Base-by-base conservation (phyloP, 2,888 invertebrate species). In the Rutpela maculata region DNA sequence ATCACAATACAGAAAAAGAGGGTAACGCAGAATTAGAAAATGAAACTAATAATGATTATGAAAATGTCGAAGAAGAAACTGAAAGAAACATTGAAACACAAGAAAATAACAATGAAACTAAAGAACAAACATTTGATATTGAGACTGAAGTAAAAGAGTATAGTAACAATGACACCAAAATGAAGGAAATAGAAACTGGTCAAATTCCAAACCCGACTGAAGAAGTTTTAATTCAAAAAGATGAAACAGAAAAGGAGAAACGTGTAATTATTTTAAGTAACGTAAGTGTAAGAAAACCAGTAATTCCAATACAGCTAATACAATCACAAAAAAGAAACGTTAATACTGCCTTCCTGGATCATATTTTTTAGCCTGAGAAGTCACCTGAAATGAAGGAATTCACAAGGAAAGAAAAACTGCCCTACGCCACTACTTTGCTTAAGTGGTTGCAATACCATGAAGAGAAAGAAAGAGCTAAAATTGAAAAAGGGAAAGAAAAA, bases 381-480 rank as follows among this genome's bases (percentile, higher is more conserved):
- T 72, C 43, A 12, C 74, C 69, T 43, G 56, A 70, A 74, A 74
- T 43, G 50, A 74, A 68, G 55, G 15, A 69, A 62, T 59, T 43
- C 63, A 56, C 63, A 69, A 74, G 73, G 19, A 78, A 74, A 76
- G 71, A 74, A 76, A 78, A 68, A 35, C 68, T 76, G 63, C 75
- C 76, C 18, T 75, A 76, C 63, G 78, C 76, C 72, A 78, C 78
- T 67, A 78, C 69, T 57, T 78, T 73, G 68, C 65, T 69, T 56
- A 78, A 76, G 59, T 78, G 74, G 78, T 76, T 78, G 63, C 76
- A 78, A 73, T 76, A 76, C 69, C 78, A 76, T 69, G 75, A 78
- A 78, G 78, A 78, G 60, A 78, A 67, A 78, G 67, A 75, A 67
- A 78, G 38, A 68, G 43, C 12, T 9, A 65, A 74, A 77, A 69